Conservation (phyloP, 1,140 invertebrate species). For the Ceratina japonica region DNA sequence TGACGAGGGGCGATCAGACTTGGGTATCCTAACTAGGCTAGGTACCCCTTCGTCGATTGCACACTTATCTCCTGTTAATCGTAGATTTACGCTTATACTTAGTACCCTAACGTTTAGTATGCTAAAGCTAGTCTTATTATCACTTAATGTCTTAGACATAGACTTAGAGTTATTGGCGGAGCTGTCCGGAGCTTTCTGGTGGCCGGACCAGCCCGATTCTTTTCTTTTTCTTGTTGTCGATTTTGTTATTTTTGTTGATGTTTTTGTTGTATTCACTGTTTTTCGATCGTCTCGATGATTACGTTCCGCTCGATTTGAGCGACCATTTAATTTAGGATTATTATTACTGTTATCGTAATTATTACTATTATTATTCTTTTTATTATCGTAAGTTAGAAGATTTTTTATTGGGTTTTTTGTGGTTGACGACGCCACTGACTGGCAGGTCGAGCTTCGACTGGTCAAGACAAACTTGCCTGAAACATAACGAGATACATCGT, state of each 20-base stretch:
- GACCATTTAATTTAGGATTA: slow-evolving; percentile 75
- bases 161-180: slow-evolving; percentile 80
- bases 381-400: slow-evolving; percentile 79
- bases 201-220: slow-evolving; percentile 75
- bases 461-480: slow-evolving; percentile 78
- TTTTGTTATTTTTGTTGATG: slow-evolving; percentile 20
- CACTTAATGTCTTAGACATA: slow-evolving; percentile 80
- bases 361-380: slow-evolving; percentile 77
- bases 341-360: slow-evolving; percentile 77
- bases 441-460: slow-evolving; percentile 77
- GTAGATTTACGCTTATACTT: slow-evolving; percentile 76
- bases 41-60: slow-evolving; percentile 76
- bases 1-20: slow-evolving; percentile 79
- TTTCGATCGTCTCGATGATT: slow-evolving; percentile 80
- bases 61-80: slow-evolving; percentile 72
- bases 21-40: slow-evolving; percentile 81
- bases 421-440: slow-evolving; percentile 78
- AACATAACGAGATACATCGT: slow-evolving; percentile 45
- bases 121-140: slow-evolving; percentile 81
- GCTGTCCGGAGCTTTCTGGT: slow-evolving; percentile 72
- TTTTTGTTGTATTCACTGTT: slow-evolving; percentile 58
- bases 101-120: slow-evolving; percentile 79
- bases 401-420: slow-evolving; percentile 78
- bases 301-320: slow-evolving; percentile 78
- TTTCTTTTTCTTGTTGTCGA: slow-evolving; percentile 59